These are phyloP conservation scores for Spodoptera littoralis DNA, from an alignment of 2,888 invertebrate genomes.

Conservation along the genomic window DNA sequence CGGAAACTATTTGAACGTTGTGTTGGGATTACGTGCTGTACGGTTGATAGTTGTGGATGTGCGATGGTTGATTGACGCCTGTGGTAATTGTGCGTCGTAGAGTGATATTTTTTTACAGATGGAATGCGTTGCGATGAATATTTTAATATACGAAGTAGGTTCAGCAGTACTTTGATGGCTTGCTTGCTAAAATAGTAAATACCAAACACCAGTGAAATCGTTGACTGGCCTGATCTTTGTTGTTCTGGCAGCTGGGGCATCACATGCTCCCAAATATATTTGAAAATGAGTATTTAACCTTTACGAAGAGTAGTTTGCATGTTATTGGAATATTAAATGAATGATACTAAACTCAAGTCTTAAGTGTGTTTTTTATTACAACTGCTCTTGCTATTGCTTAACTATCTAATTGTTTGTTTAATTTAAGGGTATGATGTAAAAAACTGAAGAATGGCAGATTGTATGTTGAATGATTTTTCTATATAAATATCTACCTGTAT, in stretches of 20 bases:
- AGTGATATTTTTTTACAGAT: no score
- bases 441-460: conserved; percentile 8
- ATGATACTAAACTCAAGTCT: conserved; percentile 20
- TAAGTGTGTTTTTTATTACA: neutral
- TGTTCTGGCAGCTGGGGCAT: no score
- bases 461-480: conserved; percentile 20
- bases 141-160: no score
- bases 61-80: neutral
- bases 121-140: no score
- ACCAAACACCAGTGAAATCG: neutral
- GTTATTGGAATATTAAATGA: neutral
- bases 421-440: conserved; percentile 1
- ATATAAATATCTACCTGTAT: conserved; percentile 45
- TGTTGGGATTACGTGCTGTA: neutral
- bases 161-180: no score
- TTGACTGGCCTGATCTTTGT: neutral
- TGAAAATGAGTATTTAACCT: neutral
- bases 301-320: conserved; percentile 10
- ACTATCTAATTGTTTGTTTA: conserved; percentile 4
- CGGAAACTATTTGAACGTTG: conserved; percentile 7
- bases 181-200: no score
- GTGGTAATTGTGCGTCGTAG: no score
- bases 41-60: conserved; percentile 1
- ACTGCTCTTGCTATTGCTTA: neutral
- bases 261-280: neutral